Evolutionary conservation across 1,140 invertebrate species (phyloP).

Genomic region (Rhopalosiphum maidis): DNA sequence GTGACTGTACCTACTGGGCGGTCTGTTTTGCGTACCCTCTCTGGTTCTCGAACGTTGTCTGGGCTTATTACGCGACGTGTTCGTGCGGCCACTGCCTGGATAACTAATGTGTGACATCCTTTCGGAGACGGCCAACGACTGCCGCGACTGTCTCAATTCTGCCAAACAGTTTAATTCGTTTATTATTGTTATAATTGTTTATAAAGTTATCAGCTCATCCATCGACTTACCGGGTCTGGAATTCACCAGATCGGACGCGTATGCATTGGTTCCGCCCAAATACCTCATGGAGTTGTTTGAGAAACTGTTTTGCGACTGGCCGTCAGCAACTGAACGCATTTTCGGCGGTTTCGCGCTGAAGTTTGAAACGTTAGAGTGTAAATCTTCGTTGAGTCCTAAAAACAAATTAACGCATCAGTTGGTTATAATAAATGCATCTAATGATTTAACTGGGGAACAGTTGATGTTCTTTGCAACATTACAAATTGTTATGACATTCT

Average conservation of each 20-base stretch:
- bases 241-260: constrained; percentile 77
- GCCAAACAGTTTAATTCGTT: constrained; percentile 61
- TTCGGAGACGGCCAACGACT: constrained; percentile 80
- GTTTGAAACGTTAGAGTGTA: constrained; percentile 68
- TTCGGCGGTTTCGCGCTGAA: constrained; percentile 64
- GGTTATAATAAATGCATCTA: not conserved
- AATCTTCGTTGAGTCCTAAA: constrained; percentile 71
- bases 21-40: constrained; percentile 66
- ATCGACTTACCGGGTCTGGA: constrained; percentile 73
- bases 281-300: constrained; percentile 80
- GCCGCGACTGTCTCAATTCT: constrained; percentile 82
- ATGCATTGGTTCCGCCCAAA: constrained; percentile 70
- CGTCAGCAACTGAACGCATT: constrained; percentile 75
- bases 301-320: constrained; percentile 85
- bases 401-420: not conserved
- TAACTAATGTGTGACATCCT: constrained; percentile 75
- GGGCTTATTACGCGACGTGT: constrained; percentile 60
- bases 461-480: not conserved
- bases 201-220: not conserved
- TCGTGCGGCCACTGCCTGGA: constrained; percentile 68
- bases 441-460: not conserved
- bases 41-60: not conserved
- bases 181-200: too few relatives aligned
- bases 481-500: not conserved
- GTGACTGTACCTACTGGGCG: constrained; percentile 69